These are phyloP conservation scores for Eubucco bourcierii DNA, from an alignment of 2,113 vertebrate species.

Conservation along the genomic window DNA sequence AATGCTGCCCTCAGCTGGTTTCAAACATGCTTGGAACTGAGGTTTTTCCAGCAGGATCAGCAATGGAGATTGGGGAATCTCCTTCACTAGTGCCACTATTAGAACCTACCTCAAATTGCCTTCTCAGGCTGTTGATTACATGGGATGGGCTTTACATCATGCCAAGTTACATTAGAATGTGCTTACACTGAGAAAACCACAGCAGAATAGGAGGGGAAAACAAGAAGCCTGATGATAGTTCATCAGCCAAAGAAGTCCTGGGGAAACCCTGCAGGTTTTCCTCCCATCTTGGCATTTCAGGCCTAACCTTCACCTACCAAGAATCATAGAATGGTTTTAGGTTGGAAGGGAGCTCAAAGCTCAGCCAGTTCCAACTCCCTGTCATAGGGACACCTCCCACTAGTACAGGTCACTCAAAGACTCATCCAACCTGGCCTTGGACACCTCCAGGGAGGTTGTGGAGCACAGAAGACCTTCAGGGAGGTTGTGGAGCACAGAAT, in stretches of 20 bases:
- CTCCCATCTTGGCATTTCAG: neutral
- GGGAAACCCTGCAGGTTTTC: neutral
- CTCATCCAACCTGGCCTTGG: too few relatives aligned
- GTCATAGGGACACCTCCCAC: too few relatives aligned
- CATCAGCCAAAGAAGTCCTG: neutral
- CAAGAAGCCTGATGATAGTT: neutral
- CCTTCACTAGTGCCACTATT: neutral
- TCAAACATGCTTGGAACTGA: neutral
- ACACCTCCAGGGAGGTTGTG: too few relatives aligned
- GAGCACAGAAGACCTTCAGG: too few relatives aligned
- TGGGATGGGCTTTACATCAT: neutral
- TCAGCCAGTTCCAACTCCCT: too few relatives aligned
- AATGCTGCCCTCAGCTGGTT: constrained; percentile 47
- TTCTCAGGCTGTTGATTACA: neutral
- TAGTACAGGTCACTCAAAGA: too few relatives aligned
- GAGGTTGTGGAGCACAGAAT: too few relatives aligned
- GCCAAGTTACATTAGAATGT: too few relatives aligned
- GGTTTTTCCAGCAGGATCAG: neutral
- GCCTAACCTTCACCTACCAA: neutral
- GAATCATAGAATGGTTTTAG: neutral
- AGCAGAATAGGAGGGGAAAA: neutral
- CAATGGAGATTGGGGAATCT: neutral
- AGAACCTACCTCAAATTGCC: neutral
- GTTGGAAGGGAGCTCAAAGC: too few relatives aligned
- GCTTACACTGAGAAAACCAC: neutral